Percentiles rank a stretch among this genome's conserved stretches.
Evolutionary conservation across 2,797 vertebrate species (phyloP).

Genomic region (Falco columbarius): DNA sequence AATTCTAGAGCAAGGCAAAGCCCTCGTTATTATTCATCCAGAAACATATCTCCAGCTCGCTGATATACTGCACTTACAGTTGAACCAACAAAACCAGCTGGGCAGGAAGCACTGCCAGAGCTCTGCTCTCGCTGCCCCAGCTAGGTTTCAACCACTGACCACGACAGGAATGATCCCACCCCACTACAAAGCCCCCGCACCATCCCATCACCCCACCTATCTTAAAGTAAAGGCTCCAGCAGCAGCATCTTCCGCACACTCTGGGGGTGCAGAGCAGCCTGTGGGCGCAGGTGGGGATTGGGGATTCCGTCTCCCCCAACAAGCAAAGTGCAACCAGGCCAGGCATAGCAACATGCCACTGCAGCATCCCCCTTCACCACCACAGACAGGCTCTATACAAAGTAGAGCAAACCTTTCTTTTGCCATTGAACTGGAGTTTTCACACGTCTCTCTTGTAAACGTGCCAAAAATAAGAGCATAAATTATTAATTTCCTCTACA

Average conservation of each 20-base stretch:
- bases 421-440: not conserved
- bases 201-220: too few species aligned
- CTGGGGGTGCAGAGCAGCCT: not conserved
- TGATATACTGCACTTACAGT: not conserved
- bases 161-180: not conserved
- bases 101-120: not conserved
- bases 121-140: not conserved
- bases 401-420: not conserved
- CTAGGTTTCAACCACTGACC: not conserved
- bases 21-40: not conserved
- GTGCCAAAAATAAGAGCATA: slow-evolving; percentile 12
- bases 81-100: not conserved
- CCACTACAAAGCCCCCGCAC: not conserved
- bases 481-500: not conserved
- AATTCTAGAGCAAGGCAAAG: not conserved
- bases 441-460: not conserved
- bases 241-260: not conserved
- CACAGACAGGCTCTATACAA: not conserved
- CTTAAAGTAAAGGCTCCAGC: not conserved
- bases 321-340: not conserved
- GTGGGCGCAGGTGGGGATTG: accelerated
- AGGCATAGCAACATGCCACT: not conserved
- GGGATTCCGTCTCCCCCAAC: not conserved
- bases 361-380: not conserved
- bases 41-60: not conserved